phyloP scores from a whole-genome alignment of 2,888 invertebrate species.

The Lydus trimaculatus region DNA sequence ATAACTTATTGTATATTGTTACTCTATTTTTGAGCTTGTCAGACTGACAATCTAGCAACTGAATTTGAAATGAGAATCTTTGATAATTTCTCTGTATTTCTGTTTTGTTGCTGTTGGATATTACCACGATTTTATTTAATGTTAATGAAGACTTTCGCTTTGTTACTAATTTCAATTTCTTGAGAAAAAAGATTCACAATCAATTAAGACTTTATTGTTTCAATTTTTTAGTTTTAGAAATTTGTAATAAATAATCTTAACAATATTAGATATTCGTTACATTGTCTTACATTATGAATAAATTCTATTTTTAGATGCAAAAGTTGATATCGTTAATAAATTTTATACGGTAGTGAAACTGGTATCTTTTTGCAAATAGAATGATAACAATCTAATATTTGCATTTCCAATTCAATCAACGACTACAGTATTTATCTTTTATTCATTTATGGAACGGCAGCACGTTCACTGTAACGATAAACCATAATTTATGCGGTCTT shows the following conservation, averaged over 20 bases:
- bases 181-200: background rate
- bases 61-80: background rate
- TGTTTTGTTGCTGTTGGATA: background rate
- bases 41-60: no score
- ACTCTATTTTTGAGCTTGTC: no score
- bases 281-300: background rate
- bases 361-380: background rate
- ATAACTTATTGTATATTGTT: no score
- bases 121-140: background rate
- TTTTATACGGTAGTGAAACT: background rate
- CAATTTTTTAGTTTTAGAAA: background rate
- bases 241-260: background rate
- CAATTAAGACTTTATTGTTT: background rate
- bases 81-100: background rate
- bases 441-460: no score
- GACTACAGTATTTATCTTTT: background rate
- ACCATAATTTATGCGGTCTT: no score
- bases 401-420: background rate
- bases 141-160: background rate
- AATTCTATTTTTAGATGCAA: background rate
- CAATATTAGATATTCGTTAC: background rate
- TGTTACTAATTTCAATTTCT: background rate
- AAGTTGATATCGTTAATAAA: background rate
- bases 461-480: no score
- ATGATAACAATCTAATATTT: background rate